phyloP scores from a whole-genome alignment of 30 jellyfish, hydroid and myxozoan genomes.

The Cassiopea andromeda region DNA sequence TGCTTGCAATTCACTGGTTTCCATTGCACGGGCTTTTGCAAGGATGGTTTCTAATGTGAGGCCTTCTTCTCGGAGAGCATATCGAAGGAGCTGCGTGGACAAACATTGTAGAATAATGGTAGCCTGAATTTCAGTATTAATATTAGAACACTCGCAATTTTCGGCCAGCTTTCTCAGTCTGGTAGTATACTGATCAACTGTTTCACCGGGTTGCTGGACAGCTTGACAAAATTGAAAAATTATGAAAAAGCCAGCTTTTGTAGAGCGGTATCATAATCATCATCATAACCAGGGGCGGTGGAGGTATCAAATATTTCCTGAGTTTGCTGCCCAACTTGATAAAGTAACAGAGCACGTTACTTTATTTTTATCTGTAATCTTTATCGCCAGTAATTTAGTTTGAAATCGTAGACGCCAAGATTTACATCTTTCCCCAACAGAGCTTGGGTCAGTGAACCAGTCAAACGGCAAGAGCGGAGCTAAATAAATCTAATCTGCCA shows the following conservation, averaged over 20 bases:
- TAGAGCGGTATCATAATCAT: constrained; percentile 19
- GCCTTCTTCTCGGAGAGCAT: not conserved
- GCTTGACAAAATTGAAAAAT: constrained; percentile 14
- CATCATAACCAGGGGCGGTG: constrained; percentile 1
- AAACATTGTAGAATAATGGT: not conserved
- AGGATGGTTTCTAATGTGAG: not conserved
- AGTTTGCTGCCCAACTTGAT: constrained; percentile 9
- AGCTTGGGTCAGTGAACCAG: constrained; percentile 16
- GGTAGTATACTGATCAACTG: not conserved
- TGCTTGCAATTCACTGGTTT: constrained; percentile 1
- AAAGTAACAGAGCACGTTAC: constrained; percentile 22
- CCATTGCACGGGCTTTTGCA: not conserved
- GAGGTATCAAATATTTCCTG: constrained; percentile 20
- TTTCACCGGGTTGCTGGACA: not conserved
- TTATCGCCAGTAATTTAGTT: constrained; percentile 15
- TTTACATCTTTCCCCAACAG: constrained; percentile 32
- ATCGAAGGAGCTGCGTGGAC: not conserved
- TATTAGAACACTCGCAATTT: not conserved
- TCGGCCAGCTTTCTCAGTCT: not conserved
- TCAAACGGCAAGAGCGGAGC: constrained; percentile 7
- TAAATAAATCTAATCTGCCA: not conserved
- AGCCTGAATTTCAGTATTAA: constrained; percentile 4
- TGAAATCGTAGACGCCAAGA: constrained; percentile 12
- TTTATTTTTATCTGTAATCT: constrained; percentile 26
- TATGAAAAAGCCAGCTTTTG: constrained; percentile 1